These are phyloP conservation scores for Ammodytes dubius DNA, from an alignment of 2,113 vertebrate species.

Conservation along the genomic window DNA sequence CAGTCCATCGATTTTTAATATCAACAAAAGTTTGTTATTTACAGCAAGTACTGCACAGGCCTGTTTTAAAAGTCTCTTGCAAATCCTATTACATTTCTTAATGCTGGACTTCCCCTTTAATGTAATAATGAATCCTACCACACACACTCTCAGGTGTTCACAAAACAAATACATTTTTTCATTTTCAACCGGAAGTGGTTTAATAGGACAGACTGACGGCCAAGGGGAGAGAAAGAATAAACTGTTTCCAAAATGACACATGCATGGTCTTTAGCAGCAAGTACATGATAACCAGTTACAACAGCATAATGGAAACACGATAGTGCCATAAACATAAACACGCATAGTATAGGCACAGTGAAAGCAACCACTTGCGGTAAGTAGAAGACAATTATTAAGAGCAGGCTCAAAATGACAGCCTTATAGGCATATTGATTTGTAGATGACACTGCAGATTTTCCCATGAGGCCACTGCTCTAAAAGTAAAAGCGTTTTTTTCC, in stretches of 20 bases:
- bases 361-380: neutral
- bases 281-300: neutral
- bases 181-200: no score
- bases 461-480: no score
- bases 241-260: no score
- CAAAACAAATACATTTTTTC: no score
- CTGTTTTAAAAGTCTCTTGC: no score
- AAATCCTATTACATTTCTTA: no score
- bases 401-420: neutral
- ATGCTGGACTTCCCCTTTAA: no score
- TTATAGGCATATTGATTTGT: neutral
- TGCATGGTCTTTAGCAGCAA: neutral
- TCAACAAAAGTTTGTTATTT: neutral
- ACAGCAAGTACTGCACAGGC: neutral
- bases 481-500: no score
- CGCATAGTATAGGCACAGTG: neutral
- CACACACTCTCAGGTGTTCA: no score
- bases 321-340: neutral
- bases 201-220: no score
- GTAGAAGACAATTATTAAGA: neutral
- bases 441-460: neutral
- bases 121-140: no score
- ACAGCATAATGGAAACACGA: neutral
- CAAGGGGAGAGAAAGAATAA: no score
- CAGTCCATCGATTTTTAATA: neutral